Conservation (phyloP, 2,113 vertebrate genomes). For the Bettongia penicillata region DNA sequence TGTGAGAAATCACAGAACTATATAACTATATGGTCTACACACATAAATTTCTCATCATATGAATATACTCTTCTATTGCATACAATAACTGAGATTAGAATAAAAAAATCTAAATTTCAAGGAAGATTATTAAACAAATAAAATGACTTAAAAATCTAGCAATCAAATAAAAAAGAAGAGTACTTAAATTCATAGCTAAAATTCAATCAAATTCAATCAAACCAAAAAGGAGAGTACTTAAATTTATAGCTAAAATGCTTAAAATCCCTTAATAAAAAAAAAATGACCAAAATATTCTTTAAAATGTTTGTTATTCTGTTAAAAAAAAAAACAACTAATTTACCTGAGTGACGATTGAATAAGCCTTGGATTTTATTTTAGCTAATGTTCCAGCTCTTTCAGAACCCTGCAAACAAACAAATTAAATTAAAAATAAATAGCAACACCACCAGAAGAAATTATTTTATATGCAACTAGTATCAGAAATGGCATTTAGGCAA, state of each 20-base stretch:
- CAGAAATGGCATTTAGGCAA: constrained; percentile 10
- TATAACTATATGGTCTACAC: neutral
- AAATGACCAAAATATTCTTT: constrained; percentile 28
- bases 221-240: neutral
- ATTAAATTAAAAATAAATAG: constrained; percentile 32
- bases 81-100: neutral
- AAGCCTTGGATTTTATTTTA: constrained; percentile 92
- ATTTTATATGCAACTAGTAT: neutral
- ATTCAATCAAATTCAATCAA: neutral
- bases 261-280: constrained; percentile 3
- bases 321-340: constrained; percentile 48
- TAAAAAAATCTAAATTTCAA: neutral
- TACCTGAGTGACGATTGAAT: constrained; percentile 88
- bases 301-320: neutral
- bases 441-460: constrained; percentile 31
- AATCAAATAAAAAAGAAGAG: neutral
- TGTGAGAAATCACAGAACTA: neutral
- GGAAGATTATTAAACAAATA: neutral
- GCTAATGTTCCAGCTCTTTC: constrained; percentile 88
- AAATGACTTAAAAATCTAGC: neutral
- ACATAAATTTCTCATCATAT: neutral
- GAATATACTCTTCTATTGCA: neutral
- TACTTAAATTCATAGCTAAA: neutral
- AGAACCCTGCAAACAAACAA: constrained; percentile 85
- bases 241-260: neutral